A percentile compares a stretch with the other conserved stretches of the same genome.
phyloP scores from a whole-genome alignment of 2,888 invertebrate species.

The Gymnosoma rotundatum region DNA sequence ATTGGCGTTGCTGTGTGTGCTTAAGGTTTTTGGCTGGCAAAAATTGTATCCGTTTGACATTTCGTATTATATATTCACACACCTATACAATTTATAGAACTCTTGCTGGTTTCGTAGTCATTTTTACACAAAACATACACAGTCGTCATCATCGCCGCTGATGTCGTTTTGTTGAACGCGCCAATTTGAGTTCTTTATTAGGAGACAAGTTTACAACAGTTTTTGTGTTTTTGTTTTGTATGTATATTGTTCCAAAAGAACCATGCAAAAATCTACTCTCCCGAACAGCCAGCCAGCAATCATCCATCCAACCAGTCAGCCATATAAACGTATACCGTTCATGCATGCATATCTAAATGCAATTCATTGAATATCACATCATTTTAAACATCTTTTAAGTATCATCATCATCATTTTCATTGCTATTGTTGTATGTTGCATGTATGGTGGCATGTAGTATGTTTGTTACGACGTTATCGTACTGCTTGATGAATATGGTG shows the following conservation, averaged over 20 bases:
- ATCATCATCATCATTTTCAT: constrained; percentile 27
- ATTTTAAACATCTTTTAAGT: constrained; percentile 54
- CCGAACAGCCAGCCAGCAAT: background rate
- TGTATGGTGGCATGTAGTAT: constrained; percentile 10
- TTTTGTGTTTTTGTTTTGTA: constrained; percentile 12
- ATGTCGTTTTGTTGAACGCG: constrained; percentile 67
- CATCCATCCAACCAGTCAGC: constrained; percentile 20
- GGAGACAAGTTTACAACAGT: constrained; percentile 69
- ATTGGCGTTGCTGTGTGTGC: constrained; percentile 24
- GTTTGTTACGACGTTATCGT: constrained; percentile 31
- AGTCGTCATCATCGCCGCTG: constrained; percentile 57
- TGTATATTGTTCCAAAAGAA: background rate
- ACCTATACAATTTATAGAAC: constrained; percentile 62
- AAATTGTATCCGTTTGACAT: constrained; percentile 53
- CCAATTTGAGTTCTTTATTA: constrained; percentile 72
- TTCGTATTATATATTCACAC: constrained; percentile 66
- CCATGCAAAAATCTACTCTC: constrained; percentile 37
- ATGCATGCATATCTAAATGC: constrained; percentile 67
- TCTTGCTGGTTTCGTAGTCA: constrained; percentile 64
- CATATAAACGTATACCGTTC: constrained; percentile 20
- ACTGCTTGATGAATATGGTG: constrained; percentile 38
- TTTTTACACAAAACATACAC: constrained; percentile 59
- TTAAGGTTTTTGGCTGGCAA: constrained; percentile 47
- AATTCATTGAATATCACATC: constrained; percentile 69
- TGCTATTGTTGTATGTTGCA: constrained; percentile 44